These are phyloP conservation scores for Stegana nigrithorax DNA, from an alignment of 2,888 invertebrate species.

Conservation along the genomic window DNA sequence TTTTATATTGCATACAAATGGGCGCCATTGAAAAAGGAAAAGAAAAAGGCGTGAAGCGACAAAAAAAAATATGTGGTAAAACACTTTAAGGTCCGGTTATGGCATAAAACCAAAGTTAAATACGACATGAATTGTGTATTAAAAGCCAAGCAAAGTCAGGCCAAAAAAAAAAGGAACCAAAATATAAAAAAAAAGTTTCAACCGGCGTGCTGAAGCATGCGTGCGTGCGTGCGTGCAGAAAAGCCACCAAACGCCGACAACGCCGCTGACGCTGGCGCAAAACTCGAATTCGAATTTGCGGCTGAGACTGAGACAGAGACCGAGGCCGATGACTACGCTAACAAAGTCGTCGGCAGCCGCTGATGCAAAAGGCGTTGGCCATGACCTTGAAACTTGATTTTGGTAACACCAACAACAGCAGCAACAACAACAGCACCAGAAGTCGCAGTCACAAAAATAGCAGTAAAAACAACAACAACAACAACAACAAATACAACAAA, in stretches of 20 bases:
- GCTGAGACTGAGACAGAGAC: no score
- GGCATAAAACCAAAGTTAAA: conserved; percentile 55
- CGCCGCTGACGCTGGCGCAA: no score
- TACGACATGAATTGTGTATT: conserved; percentile 56
- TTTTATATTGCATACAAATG: neutral
- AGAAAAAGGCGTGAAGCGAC: neutral
- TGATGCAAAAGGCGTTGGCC: conserved; percentile 12
- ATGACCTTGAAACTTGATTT: conserved; percentile 23
- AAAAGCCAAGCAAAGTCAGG: conserved; percentile 19
- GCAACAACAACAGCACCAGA: no score
- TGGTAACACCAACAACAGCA: conserved; percentile 26
- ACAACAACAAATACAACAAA: conserved; percentile 35
- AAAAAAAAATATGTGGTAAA: neutral
- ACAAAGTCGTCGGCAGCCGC: neutral
- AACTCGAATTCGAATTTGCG: no score
- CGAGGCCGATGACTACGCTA: no score
- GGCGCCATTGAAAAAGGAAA: no score
- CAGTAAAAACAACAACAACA: conserved; percentile 28
- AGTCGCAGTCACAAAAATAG: conserved; percentile 26
- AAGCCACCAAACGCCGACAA: no score
- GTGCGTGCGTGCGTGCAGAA: no score
- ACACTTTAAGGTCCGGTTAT: conserved; percentile 15
- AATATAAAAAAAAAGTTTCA: conserved; percentile 1
- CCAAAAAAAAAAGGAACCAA: conserved; percentile 5
- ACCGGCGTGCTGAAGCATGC: no score